Base-by-base conservation (phyloP, 2,797 vertebrate genomes). In the Menidia menidia region DNA sequence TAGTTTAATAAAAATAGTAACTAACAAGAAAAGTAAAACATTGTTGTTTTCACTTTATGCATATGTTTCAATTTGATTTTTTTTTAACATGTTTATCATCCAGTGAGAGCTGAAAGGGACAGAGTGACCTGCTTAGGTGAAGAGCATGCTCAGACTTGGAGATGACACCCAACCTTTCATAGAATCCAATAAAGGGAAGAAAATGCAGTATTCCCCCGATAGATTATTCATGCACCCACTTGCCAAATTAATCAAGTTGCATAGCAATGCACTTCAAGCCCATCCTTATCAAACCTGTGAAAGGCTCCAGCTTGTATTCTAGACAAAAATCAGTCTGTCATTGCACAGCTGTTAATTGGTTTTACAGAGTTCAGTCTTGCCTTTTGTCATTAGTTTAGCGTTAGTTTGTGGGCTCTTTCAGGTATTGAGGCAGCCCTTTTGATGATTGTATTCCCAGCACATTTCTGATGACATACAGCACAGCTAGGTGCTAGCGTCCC, bases 241-340 rank as follows among this genome's bases (percentile, higher is more conserved):
- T 82, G 82, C 85, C 77, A 89, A 89, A 88, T 90, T 77, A 91
- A 91, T 92, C 85, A 80, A 85, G 78, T 67, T 57, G 78, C 88
- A 82, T 73, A 72, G 80, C 82, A 72, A 64, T 70, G 75, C 75
- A 35, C 66, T 11, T 60, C 79, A 64, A 81, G 69, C 55, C 80
- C 75, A 52, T 59, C 59, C 88, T 91, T 88, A 91, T 91, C 88
- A 65, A 67, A 71, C 61, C 73, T 15, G 13, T 90, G 88, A 90
- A 90, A 84, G 81, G 83, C 74, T 88, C 81, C 91, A 91, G 89
- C 90, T 93, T 90, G 85, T 89, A 74, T 85, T 86, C 77, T 79
- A 35, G 71, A 79, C 78, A 72, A 86, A 25, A 90, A 87, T 88
- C 84, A 63, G 84, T 81, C 77, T 58, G 80, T 85, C 74, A 80